Conservation (phyloP, 2,888 invertebrate genomes). For the Atethmia centrago region DNA sequence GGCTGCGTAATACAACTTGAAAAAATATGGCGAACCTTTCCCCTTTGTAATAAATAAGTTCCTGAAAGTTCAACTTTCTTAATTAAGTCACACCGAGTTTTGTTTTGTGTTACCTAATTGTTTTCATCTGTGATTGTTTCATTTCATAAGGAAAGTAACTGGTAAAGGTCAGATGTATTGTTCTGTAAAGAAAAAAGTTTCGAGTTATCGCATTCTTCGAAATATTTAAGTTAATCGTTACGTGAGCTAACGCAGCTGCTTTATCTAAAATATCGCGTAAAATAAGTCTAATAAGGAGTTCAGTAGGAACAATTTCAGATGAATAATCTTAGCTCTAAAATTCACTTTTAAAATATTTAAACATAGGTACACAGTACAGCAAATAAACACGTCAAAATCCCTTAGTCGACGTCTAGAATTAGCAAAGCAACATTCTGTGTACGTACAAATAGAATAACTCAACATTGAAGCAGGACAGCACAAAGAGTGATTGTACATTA, state of each 20-base stretch:
- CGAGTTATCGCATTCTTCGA: neutral
- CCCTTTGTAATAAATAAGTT: slow-evolving; percentile 45
- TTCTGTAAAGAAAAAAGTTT: slow-evolving; percentile 14
- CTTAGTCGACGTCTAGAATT: slow-evolving; percentile 2
- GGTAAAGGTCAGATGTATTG: slow-evolving; percentile 24
- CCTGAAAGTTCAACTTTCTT: slow-evolving; percentile 33
- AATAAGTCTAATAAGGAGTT: neutral
- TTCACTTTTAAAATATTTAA: neutral
- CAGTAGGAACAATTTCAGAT: neutral
- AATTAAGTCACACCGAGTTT: slow-evolving; percentile 51
- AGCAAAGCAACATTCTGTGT: neutral
- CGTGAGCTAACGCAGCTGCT: neutral
- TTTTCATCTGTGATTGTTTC: slow-evolving; percentile 32
- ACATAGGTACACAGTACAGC: neutral
- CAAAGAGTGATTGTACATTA: slow-evolving; percentile 49
- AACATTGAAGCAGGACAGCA: slow-evolving; percentile 28
- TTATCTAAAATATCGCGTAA: neutral
- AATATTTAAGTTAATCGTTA: slow-evolving; percentile 13
- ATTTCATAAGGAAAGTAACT: slow-evolving; percentile 38
- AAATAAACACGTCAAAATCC: slow-evolving; percentile 12
- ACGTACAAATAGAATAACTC: slow-evolving; percentile 16
- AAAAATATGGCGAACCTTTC: slow-evolving; percentile 38
- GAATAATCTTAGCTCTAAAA: neutral
- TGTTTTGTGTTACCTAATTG: slow-evolving; percentile 45
- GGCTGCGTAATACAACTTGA: slow-evolving; percentile 46